Conservation (phyloP, 2,888 invertebrate species). For the Tolmerus cingulatus region DNA sequence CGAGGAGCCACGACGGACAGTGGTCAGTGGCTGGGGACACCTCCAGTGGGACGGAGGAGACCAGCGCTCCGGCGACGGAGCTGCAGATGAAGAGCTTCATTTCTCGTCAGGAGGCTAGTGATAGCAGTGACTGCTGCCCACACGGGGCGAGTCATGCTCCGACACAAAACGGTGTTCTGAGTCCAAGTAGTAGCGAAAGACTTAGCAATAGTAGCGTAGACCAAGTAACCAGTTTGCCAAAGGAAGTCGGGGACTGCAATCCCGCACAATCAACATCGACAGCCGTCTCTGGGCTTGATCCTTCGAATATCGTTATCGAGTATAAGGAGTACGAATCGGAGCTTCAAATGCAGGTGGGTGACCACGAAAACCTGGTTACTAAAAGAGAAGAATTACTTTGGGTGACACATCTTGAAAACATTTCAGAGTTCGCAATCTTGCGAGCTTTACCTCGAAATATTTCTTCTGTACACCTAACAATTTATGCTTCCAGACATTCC, state of each 20-base stretch:
- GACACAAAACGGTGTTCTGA: not conserved
- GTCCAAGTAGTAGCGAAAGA: conserved; percentile 8
- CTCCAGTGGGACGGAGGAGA: not conserved
- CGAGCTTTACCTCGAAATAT: too few species aligned
- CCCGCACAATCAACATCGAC: conserved; percentile 10
- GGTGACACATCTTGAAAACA: too few species aligned
- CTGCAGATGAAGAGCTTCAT: not conserved
- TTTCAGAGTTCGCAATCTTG: too few species aligned
- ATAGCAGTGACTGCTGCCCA: not conserved
- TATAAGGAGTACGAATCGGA: conserved; percentile 91
- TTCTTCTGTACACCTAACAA: too few species aligned
- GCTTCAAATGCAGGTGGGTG: conserved; percentile 87
- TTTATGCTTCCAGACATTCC: too few species aligned
- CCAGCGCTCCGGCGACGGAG: not conserved
- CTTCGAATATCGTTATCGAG: conserved; percentile 56
- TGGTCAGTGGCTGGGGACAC: not conserved
- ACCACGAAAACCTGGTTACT: too few species aligned
- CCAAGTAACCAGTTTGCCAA: conserved; percentile 10
- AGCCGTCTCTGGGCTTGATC: conserved; percentile 49
- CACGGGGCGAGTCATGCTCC: not conserved
- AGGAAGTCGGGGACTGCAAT: not conserved
- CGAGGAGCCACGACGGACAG: not conserved
- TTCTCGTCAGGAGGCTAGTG: not conserved
- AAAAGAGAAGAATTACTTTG: too few species aligned
- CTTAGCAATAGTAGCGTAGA: conserved; percentile 34